Conservation (phyloP, 2,113 vertebrate genomes). For the Redunca redunca region DNA sequence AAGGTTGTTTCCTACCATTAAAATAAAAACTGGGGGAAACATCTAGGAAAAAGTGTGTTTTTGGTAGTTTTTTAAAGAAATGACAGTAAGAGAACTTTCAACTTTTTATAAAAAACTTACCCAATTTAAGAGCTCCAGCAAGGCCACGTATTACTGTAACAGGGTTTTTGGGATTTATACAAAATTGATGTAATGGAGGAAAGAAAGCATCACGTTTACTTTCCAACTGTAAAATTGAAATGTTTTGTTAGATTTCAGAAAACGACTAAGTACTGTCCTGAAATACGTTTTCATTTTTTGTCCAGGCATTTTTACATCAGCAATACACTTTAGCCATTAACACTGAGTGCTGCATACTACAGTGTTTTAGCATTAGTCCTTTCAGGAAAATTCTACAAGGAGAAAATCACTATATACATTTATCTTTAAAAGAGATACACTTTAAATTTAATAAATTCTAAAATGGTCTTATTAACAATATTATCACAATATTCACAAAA, state of each 20-base stretch:
- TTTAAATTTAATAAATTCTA: not conserved
- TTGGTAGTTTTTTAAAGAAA: not conserved
- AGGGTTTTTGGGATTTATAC: conserved; percentile 97
- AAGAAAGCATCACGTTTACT: conserved; percentile 98
- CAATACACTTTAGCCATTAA: not conserved
- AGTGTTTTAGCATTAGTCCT: not conserved
- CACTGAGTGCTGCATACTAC: not conserved
- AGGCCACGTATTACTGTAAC: conserved; percentile 99
- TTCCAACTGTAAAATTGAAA: conserved; percentile 89
- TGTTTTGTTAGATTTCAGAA: conserved; percentile 50
- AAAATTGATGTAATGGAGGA: conserved; percentile 98
- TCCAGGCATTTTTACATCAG: not conserved
- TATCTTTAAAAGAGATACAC: not conserved
- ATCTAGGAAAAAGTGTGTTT: not conserved
- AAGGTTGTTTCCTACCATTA: not conserved
- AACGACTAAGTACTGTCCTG: not conserved
- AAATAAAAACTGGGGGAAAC: not conserved
- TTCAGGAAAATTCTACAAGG: not conserved
- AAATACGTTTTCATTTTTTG: not conserved
- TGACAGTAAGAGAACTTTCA: fast-evolving
- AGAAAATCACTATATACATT: not conserved
- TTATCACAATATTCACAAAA: not conserved
- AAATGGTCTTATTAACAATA: not conserved
- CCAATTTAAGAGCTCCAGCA: conserved; percentile 96
- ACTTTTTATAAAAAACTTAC: conserved; percentile 66